Conservation (phyloP, 2,888 invertebrate genomes). For the Cactoblastis cactorum region DNA sequence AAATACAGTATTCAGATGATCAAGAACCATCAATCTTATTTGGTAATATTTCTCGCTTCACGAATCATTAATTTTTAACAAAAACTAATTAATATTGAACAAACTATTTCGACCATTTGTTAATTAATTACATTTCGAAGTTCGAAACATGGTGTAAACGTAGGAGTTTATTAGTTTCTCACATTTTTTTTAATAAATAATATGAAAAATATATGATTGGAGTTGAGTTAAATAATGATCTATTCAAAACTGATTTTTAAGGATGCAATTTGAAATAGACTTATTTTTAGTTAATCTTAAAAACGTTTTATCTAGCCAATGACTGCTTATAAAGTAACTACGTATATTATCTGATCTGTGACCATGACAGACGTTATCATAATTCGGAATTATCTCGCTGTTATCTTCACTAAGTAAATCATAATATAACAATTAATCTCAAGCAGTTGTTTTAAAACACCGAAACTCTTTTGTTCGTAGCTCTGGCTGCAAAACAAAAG, state of each 20-base stretch:
- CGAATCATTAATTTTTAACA: constrained; percentile 9
- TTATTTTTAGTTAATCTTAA: no score
- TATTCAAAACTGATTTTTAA: no score
- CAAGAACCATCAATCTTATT: constrained; percentile 5
- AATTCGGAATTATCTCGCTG: background rate
- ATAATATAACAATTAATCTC: constrained; percentile 5
- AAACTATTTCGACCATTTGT: background rate
- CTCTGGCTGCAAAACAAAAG: background rate
- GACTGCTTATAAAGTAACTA: no score
- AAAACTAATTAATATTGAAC: constrained; percentile 3
- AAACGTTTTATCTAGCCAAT: background rate
- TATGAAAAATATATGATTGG: no score
- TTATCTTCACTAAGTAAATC: background rate
- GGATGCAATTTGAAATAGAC: no score
- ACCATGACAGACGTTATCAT: background rate
- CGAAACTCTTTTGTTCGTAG: background rate
- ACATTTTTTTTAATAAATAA: no score
- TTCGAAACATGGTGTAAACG: background rate
- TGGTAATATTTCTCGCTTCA: constrained; percentile 3
- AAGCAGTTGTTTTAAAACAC: constrained; percentile 7
- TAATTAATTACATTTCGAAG: constrained; percentile 8
- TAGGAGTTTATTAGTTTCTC: background rate
- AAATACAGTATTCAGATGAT: constrained; percentile 1
- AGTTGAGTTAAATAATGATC: no score
- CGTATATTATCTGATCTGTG: no score